phyloP scores from a whole-genome alignment of 2,113 vertebrate genomes.

The Xiphophorus maculatus region DNA sequence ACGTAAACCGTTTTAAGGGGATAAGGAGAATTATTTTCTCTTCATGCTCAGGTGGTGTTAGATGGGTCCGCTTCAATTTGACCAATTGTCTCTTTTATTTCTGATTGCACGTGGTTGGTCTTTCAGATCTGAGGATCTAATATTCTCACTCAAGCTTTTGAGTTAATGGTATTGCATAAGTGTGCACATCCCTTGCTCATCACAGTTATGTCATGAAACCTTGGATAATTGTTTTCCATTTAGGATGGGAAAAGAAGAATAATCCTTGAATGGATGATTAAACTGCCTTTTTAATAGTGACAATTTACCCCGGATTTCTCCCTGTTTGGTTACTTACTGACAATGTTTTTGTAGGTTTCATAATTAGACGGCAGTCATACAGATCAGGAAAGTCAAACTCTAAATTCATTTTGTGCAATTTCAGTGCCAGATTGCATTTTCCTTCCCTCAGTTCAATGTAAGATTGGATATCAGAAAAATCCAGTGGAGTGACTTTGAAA shows the following conservation, averaged over 20 bases:
- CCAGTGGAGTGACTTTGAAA: not conserved
- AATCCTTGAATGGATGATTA: conserved; percentile 58
- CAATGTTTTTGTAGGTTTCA: conserved; percentile 14
- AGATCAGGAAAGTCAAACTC: not conserved
- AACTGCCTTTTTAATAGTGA: not conserved
- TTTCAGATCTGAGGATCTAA: conserved; percentile 31
- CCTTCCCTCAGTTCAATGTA: not conserved
- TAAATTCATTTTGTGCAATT: not conserved
- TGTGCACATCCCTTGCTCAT: conserved; percentile 16
- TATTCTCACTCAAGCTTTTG: conserved; percentile 28
- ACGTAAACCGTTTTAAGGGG: not conserved
- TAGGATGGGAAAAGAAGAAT: conserved; percentile 41
- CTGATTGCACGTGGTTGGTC: not conserved
- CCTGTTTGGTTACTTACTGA: not conserved
- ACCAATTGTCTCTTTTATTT: not conserved
- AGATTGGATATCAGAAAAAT: not conserved
- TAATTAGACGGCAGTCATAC: not conserved
- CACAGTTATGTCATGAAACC: conserved; percentile 71
- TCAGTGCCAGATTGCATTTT: not conserved
- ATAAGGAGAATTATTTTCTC: not conserved
- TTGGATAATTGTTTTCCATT: conserved; percentile 68
- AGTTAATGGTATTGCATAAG: conserved; percentile 66
- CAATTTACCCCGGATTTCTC: conserved; percentile 17
- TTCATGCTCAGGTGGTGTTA: not conserved
- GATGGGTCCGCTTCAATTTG: not conserved